Evolutionary conservation across 1,140 invertebrate species (phyloP), one percentile per base, ranked within the genome.

Genomic region (Heliconius himera): DNA sequence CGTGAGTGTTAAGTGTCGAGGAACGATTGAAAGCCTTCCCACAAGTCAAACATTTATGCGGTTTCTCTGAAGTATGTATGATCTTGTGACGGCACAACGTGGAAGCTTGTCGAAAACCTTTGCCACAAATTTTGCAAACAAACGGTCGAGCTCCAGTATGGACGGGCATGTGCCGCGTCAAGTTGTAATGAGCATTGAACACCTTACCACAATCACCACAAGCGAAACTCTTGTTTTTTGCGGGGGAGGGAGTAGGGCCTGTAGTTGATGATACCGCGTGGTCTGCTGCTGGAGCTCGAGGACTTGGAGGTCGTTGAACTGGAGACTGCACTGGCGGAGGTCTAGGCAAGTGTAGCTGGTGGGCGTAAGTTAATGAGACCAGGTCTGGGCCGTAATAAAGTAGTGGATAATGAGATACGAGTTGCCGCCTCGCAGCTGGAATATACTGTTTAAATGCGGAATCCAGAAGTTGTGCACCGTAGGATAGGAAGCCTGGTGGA

Each of bases 161-260:
- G 0, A 99, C 99, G 0, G 99, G 99, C 99, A 99, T 99, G 94
- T 99, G 99, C 72, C 99, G 95, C 0, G 99, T 99, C 1, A 99
- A 95, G 90, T 99, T 99, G 95, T 99, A 99, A 90, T 99, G 99
- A 0, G 99, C 99, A 91, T 99, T 99, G 95, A 99, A 99, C 0
- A 99, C 96, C 95, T 99, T 99, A 0, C 98, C 98, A 91, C 99
- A 99, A 82, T 99, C 98, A 1, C 96, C 96, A 89, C 99, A 99
- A 1, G 98, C 98, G 91, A 99, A 99, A 11, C 97, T 98, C 89
- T 99, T 99, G 79, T 96, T 97, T 83, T 97, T 97, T 6, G 95
- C 95, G 71, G 92, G 88, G 1, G 91, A 87, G 6, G 90, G 81
- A 6, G 90, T 84, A 0, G 91, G 88, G 1, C 89, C 88, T 2